Evolutionary conservation across 2,888 invertebrate genomes (phyloP).

Genomic region (Trissolcus japonicus): DNA sequence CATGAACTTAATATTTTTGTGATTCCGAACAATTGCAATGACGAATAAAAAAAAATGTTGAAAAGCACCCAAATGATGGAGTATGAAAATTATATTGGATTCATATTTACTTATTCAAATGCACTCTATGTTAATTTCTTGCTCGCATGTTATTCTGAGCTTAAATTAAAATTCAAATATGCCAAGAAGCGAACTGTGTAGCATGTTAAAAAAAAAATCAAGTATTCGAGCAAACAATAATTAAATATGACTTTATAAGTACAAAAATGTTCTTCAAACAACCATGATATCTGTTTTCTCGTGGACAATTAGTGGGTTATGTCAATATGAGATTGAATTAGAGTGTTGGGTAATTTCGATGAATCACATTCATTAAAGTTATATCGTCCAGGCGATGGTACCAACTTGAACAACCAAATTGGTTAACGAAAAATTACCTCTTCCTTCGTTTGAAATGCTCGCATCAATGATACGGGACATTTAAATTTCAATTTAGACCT

Average conservation of each 20-base stretch:
- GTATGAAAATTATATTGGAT: constrained; percentile 13
- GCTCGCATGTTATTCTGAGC: constrained; percentile 10
- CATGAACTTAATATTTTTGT: background rate
- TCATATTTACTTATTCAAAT: constrained; percentile 28
- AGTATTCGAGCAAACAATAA: background rate
- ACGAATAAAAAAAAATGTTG: background rate
- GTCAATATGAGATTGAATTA: background rate
- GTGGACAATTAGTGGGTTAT: background rate
- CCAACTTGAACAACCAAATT: background rate
- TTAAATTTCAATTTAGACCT: background rate
- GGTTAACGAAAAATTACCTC: no score
- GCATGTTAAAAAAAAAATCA: constrained; percentile 9
- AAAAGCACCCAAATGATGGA: constrained; percentile 16
- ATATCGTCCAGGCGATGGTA: background rate
- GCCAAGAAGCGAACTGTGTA: constrained; percentile 9
- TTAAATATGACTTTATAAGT: constrained; percentile 1
- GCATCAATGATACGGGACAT: no score
- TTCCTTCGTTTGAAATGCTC: no score
- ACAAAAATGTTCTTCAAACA: constrained; percentile 1
- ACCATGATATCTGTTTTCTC: background rate
- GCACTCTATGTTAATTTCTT: constrained; percentile 12
- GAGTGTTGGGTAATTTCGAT: constrained; percentile 2
- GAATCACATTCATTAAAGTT: background rate
- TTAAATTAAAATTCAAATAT: constrained; percentile 17
- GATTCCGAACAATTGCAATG: background rate